phyloP scores from a whole-genome alignment of 2,888 invertebrate genomes.

The Heliothis peltigera region DNA sequence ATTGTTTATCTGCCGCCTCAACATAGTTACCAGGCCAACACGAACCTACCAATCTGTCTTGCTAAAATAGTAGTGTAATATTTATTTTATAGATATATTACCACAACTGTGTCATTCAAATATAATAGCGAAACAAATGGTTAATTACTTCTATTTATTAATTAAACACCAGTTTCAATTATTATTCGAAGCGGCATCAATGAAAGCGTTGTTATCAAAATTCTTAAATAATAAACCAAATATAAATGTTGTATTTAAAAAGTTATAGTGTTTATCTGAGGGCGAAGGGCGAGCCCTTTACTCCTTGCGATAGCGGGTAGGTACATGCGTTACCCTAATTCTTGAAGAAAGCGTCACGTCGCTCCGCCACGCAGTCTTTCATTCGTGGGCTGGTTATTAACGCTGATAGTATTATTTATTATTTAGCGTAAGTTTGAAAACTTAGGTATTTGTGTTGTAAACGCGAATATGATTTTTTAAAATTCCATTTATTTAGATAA shows the following conservation, averaged over 20 bases:
- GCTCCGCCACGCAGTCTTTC: not conserved
- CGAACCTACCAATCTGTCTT: no score
- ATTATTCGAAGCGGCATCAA: not conserved
- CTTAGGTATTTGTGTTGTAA: no score
- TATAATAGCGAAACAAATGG: not conserved
- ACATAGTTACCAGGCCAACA: no score
- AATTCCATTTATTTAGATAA: no score
- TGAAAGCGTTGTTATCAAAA: conserved; percentile 2
- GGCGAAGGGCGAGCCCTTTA: conserved; percentile 24
- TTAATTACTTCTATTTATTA: not conserved
- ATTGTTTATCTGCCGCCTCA: no score
- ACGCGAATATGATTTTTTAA: no score
- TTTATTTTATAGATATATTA: not conserved
- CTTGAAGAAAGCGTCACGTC: conserved; percentile 6
- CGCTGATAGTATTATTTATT: not conserved
- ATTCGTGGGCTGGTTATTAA: conserved; percentile 1
- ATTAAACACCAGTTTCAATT: not conserved
- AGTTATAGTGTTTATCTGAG: conserved; percentile 17
- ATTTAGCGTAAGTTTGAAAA: no score
- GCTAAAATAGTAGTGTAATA: not conserved
- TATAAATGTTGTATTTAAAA: conserved; percentile 18
- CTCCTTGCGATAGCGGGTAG: conserved; percentile 6
- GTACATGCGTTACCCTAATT: conserved; percentile 4
- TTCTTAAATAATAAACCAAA: conserved; percentile 25
- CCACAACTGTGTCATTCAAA: not conserved